Percentiles rank a stretch among this genome's conserved stretches.
Conservation (phyloP, 2,797 vertebrate species). For the Danio jaintianensis region DNA sequence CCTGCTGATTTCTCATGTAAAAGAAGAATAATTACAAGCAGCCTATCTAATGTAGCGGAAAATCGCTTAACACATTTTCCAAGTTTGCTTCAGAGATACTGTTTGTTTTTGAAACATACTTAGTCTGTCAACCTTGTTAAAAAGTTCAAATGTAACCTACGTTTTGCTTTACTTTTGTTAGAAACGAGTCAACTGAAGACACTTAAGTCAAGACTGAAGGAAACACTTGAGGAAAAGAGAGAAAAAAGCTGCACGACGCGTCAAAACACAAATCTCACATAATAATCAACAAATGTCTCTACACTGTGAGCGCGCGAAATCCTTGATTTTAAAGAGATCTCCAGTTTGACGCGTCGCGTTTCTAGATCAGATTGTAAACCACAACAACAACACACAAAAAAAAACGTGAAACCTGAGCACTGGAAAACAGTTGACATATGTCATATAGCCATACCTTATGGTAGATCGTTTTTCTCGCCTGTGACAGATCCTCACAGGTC, state of each 20-base stretch:
- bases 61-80: neutral
- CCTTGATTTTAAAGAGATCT: neutral
- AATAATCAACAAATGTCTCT: neutral
- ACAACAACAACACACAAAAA: neutral
- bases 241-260: neutral
- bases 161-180: neutral
- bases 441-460: slow-evolving; percentile 22
- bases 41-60: neutral
- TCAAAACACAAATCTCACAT: neutral
- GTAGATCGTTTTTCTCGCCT: neutral
- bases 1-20: no score
- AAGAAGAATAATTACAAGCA: no score
- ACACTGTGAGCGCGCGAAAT: neutral
- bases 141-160: slow-evolving; percentile 27
- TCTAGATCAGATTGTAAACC: neutral
- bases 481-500: neutral
- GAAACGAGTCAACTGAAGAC: neutral
- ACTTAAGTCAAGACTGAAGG: no score
- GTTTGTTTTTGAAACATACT: neutral
- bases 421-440: neutral
- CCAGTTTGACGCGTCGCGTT: neutral
- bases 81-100: neutral
- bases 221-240: neutral
- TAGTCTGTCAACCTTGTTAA: neutral
- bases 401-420: neutral